Evolutionary conservation across 2,113 vertebrate species (phyloP), one percentile per base, ranked within the genome.

Genomic region (Tonatia bakeri): DNA sequence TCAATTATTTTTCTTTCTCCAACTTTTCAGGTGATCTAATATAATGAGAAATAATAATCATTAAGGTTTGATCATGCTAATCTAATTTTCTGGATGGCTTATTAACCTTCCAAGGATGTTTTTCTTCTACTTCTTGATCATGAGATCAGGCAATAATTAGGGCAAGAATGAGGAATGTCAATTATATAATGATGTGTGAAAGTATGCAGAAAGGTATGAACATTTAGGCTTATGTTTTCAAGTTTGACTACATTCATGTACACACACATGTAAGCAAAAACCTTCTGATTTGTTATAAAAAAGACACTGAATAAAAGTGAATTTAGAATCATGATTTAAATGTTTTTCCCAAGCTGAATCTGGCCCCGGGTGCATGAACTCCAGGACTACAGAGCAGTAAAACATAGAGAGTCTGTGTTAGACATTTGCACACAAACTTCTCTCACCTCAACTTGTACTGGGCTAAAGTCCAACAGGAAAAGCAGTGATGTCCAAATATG

Each of bases 1-100:
- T 3, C 84, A 59, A 88, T 97, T 97, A 84, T 94, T 75, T 93
- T 94, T 61, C 90, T 94, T 80, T 31, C 77, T 96, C 54, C 97
- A 98, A 76, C 94, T 98, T 98, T 97, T 97, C 97, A 98, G 97
- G 97, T 98, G 97, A 98, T 98, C 96, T 97, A 97, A 97, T 95
- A 97, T 98, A 95, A 98, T 96, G 97, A 97, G 97, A 96, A 98
- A 95, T 96, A 94, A 98, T 98, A 97, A 98, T 97, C 97, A 98
- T 98, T 98, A 98, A 96, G 98, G 95, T 98, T 97, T 98, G 98
- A 98, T 98, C 97, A 97, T 31, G 59, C 92, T 98, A 98, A 98
- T 98, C 97, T 96, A 98, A 98, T 98, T 98, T 98, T 98, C 97
- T 97, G 96, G 98, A 97, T 98, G 98, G 98, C 97, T 98, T 98